Conservation (phyloP, 1,140 invertebrate species). For the Drosophila tristis region DNA sequence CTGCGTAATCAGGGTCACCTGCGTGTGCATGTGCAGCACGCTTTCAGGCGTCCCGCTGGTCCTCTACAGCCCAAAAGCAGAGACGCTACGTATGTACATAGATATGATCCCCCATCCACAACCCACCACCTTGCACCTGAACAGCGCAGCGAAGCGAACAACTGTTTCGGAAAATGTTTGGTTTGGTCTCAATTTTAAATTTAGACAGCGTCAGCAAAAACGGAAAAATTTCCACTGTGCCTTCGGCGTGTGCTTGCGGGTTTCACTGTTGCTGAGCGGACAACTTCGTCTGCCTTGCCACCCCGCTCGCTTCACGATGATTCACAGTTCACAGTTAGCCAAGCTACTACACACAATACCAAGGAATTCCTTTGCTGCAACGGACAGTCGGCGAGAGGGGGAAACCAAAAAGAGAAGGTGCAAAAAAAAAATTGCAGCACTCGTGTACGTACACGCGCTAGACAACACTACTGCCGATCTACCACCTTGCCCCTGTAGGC, state of each 20-base stretch:
- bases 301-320: slow-evolving; percentile 30
- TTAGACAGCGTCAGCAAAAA: slow-evolving; percentile 55
- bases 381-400: slow-evolving; percentile 28
- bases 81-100: neutral
- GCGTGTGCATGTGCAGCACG: too few species aligned
- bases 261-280: slow-evolving; percentile 36
- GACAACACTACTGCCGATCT: slow-evolving; percentile 19
- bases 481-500: slow-evolving; percentile 14
- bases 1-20: too few species aligned
- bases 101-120: neutral
- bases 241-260: slow-evolving; percentile 4
- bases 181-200: slow-evolving; percentile 47
- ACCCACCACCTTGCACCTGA: too few species aligned
- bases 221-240: slow-evolving; percentile 57
- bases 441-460: slow-evolving; percentile 1
- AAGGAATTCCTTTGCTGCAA: slow-evolving; percentile 26
- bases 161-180: slow-evolving; percentile 61
- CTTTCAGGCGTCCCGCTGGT: too few species aligned
- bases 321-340: slow-evolving; percentile 25
- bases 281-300: slow-evolving; percentile 4
- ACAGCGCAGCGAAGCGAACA: slow-evolving; percentile 19
- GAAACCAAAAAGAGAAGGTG: slow-evolving; percentile 11
- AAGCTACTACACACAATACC: too few species aligned
- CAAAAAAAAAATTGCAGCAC: slow-evolving; percentile 50
- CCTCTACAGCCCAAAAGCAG: too few species aligned